Evolutionary conservation across 2,113 vertebrate genomes (phyloP).

Genomic region (Sinocyclocheilus rhinocerous): DNA sequence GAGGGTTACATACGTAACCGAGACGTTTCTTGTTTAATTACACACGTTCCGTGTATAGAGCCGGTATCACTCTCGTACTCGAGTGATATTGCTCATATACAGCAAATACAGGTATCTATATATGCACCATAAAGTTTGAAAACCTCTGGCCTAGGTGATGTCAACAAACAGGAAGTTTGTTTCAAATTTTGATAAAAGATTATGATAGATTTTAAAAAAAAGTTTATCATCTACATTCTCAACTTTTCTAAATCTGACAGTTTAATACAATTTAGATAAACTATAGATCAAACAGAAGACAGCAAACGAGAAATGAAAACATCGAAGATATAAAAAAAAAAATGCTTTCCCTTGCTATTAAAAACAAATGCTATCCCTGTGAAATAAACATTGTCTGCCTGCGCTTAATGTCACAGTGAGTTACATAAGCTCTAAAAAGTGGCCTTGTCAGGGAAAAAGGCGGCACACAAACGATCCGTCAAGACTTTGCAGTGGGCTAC

Average conservation of each 20-base stretch:
- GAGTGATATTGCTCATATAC: too few species aligned
- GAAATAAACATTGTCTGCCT: background rate
- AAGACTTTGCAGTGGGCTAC: slow-evolving; percentile 31
- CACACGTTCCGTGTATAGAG: too few species aligned
- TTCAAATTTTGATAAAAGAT: background rate
- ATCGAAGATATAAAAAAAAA: background rate
- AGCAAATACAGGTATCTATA: too few species aligned
- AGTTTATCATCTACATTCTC: background rate
- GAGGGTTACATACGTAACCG: too few species aligned
- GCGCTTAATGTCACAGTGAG: background rate
- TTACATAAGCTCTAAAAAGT: slow-evolving; percentile 29
- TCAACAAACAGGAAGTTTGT: background rate
- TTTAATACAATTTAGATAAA: background rate
- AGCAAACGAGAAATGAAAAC: background rate
- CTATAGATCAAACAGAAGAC: background rate
- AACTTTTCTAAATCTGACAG: background rate
- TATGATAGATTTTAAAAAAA: too few species aligned
- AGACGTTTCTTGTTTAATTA: too few species aligned
- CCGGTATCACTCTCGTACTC: too few species aligned
- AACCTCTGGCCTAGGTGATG: background rate
- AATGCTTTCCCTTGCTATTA: background rate
- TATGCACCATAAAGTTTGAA: too few species aligned
- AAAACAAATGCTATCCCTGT: background rate
- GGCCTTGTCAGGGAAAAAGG: slow-evolving; percentile 33
- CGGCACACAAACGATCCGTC: slow-evolving; percentile 64